Evolutionary conservation across 2,888 invertebrate species (phyloP).

Genomic region (Coleophora deauratella): DNA sequence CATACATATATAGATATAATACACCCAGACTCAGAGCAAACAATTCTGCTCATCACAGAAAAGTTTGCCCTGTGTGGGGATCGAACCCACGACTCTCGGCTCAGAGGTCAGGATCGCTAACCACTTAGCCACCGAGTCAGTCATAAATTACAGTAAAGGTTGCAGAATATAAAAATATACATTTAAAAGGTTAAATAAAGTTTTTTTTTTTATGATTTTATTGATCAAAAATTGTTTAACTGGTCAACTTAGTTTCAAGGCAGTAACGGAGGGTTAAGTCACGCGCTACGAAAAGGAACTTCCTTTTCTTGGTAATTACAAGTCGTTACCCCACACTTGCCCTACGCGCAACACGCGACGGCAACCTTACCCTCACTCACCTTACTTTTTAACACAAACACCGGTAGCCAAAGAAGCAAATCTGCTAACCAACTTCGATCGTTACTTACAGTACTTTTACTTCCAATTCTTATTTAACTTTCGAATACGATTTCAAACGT

Average conservation of each 20-base stretch:
- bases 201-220: no score
- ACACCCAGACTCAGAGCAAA: no score
- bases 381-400: conserved; percentile 17
- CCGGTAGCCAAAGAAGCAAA: neutral
- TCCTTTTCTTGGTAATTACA: conserved; percentile 56
- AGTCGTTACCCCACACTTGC: conserved; percentile 37
- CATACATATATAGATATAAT: no score
- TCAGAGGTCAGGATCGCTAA: no score
- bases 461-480: neutral
- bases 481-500: neutral
- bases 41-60: no score
- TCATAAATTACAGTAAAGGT: no score
- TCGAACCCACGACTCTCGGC: no score
- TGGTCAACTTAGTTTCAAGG: conserved; percentile 4
- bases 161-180: no score
- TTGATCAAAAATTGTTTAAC: no score
- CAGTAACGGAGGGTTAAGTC: conserved; percentile 30
- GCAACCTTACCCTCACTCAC: conserved; percentile 23
- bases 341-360: conserved; percentile 53
- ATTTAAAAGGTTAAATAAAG: no score
- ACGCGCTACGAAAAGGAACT: conserved; percentile 60
- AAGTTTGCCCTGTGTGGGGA: no score
- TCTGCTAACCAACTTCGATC: neutral
- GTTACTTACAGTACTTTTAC: neutral
- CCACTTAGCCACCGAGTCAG: no score